Evolutionary conservation across 2,113 vertebrate species (phyloP).

Genomic region (Platysternon megacephalum): DNA sequence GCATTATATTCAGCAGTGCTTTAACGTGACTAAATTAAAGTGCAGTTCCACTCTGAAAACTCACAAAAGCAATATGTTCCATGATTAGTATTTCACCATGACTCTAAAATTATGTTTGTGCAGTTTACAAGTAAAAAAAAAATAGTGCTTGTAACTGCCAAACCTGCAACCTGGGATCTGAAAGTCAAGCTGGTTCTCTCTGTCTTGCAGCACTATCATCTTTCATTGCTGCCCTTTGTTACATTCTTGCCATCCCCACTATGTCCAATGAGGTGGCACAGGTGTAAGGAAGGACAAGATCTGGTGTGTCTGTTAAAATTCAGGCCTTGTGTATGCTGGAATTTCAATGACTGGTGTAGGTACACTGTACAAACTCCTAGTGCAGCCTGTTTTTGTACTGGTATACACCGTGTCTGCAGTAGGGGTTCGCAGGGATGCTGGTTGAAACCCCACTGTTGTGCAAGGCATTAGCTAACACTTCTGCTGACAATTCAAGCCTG

Average conservation of each 20-base stretch:
- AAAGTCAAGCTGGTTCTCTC: accelerated
- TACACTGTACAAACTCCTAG: not conserved
- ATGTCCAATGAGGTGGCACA: not conserved
- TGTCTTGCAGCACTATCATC: not conserved
- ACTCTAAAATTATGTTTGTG: not conserved
- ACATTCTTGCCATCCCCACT: not conserved
- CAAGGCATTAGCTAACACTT: not conserved
- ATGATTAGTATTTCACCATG: constrained; percentile 11
- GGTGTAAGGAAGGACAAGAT: not conserved
- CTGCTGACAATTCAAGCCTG: not conserved
- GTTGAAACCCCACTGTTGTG: not conserved
- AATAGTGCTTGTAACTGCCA: accelerated
- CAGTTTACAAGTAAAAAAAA: not conserved
- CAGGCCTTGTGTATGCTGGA: not conserved
- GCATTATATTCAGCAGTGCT: not conserved
- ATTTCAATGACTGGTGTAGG: not conserved
- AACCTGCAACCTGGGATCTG: not conserved
- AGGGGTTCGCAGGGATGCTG: not conserved
- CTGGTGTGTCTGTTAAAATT: not conserved
- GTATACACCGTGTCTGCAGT: not conserved
- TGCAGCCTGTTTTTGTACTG: not conserved
- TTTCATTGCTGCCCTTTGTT: not conserved
- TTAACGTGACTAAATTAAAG: constrained; percentile 26
- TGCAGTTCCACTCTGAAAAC: not conserved
- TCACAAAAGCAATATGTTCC: not conserved